Evolutionary conservation across 2,888 invertebrate genomes (phyloP).

Genomic region (Aspidiotus destructor): DNA sequence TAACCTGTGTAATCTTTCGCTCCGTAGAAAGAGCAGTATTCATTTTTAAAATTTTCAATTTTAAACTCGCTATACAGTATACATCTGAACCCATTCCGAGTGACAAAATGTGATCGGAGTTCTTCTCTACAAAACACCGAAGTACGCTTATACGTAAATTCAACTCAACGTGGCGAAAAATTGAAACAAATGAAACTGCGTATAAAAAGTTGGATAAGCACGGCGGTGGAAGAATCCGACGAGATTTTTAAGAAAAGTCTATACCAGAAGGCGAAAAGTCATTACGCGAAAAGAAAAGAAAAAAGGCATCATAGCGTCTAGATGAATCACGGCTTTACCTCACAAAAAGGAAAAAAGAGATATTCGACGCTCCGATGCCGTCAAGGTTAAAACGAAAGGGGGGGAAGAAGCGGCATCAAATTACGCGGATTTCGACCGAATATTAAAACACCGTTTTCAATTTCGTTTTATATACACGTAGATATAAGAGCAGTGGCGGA

Average conservation of each 20-base stretch:
- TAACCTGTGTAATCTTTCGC: no score
- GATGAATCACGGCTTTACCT: no score
- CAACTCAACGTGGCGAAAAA: not conserved
- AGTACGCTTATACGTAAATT: not conserved
- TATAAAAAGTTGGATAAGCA: not conserved
- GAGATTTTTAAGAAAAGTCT: no score
- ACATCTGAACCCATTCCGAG: no score
- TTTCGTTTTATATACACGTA: not conserved
- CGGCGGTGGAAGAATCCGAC: not conserved
- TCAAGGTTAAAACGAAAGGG: conserved; percentile 7
- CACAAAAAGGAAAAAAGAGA: not conserved
- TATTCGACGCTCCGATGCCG: conserved; percentile 7
- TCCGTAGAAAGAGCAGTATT: no score
- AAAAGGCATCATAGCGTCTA: no score
- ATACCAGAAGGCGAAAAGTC: no score
- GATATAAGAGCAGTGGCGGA: not conserved
- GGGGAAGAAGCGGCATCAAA: not conserved
- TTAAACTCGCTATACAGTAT: no score
- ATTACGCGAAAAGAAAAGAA: no score
- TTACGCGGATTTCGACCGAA: conserved; percentile 4
- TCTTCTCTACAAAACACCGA: no score
- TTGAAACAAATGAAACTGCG: conserved; percentile 3
- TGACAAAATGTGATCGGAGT: no score
- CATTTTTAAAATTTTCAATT: no score
- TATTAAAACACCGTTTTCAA: conserved; percentile 12